phyloP scores from a whole-genome alignment of 2,113 vertebrate genomes.

The Microcebus murinus region DNA sequence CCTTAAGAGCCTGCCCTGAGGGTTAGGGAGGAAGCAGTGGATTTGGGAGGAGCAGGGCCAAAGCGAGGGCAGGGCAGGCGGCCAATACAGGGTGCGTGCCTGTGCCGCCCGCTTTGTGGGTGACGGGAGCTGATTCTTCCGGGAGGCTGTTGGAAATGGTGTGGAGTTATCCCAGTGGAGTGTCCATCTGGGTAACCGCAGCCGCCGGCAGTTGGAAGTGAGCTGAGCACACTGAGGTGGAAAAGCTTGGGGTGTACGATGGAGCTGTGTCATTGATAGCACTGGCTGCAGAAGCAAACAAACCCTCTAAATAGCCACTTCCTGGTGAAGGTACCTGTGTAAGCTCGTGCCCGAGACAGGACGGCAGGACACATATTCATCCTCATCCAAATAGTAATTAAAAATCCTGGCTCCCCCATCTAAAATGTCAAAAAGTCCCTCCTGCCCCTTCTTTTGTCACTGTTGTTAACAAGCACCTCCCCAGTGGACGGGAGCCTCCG shows the following conservation, averaged over 20 bases:
- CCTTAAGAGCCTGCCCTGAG: background rate
- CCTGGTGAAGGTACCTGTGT: background rate
- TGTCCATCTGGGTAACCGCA: background rate
- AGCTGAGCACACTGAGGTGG: background rate
- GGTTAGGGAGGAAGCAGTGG: background rate
- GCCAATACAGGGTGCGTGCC: accelerated
- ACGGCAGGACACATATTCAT: background rate
- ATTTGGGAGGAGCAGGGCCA: background rate
- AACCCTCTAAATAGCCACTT: background rate
- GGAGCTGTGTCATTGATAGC: accelerated
- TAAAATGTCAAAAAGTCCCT: background rate
- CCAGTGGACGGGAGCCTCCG: no score
- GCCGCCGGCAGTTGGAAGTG: background rate
- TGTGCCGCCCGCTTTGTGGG: background rate
- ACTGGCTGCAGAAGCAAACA: background rate
- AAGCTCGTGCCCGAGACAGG: background rate
- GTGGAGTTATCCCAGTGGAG: background rate
- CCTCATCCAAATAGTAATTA: background rate
- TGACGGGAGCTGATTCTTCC: background rate
- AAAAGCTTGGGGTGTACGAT: background rate
- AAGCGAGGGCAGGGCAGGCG: background rate
- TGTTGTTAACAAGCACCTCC: background rate
- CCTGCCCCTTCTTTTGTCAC: background rate
- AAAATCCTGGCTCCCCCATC: background rate
- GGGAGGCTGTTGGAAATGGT: background rate